These are phyloP conservation scores for Zygogramma bicolorata DNA, from an alignment of 2,888 invertebrate genomes.

Conservation along the genomic window DNA sequence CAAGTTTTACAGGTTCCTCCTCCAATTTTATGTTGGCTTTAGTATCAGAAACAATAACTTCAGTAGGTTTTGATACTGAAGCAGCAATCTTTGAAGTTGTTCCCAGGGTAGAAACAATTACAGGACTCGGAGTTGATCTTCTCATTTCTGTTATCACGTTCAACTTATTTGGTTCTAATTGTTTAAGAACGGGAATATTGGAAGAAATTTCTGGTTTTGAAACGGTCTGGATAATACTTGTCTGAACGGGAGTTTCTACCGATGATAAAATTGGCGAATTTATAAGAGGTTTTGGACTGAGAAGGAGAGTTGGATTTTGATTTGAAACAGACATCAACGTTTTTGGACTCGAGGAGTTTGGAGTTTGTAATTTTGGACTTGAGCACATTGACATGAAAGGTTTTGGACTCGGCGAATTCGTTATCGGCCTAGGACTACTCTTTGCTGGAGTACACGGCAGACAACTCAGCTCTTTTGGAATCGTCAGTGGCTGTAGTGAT, in stretches of 20 bases:
- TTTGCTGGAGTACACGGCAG: conserved; percentile 19
- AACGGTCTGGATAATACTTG: neutral
- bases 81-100: neutral
- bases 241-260: neutral
- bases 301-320: neutral
- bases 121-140: conserved; percentile 67
- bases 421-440: conserved; percentile 24
- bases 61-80: conserved; percentile 5
- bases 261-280: conserved; percentile 8
- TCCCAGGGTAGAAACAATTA: conserved; percentile 61
- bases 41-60: neutral
- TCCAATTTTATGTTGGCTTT: conserved; percentile 42
- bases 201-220: conserved; percentile 12
- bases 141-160: conserved; percentile 41
- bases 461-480: conserved; percentile 29
- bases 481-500: conserved; percentile 25
- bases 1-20: conserved; percentile 45
- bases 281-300: neutral
- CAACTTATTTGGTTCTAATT: conserved; percentile 5
- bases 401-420: conserved; percentile 36
- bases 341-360: conserved; percentile 35
- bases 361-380: conserved; percentile 27
- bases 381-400: conserved; percentile 24
- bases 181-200: conserved; percentile 18
- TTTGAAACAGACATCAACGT: conserved; percentile 23